A percentile compares a stretch with the other conserved stretches of the same genome.
phyloP scores from a whole-genome alignment of 1,140 invertebrate genomes.

The Hyles euphorbiae region DNA sequence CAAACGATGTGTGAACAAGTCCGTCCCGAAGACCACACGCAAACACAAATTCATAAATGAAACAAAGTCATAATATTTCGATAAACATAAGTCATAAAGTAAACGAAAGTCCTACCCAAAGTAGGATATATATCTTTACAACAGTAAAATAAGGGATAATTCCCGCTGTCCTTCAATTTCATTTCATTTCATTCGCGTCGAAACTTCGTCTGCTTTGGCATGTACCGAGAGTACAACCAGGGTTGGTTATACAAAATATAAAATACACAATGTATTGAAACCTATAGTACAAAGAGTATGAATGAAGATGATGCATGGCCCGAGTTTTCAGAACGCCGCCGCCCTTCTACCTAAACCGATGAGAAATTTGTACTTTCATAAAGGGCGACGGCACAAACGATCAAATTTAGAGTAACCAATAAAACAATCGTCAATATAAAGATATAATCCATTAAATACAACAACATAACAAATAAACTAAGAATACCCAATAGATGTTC shows the following conservation, averaged over 20 bases:
- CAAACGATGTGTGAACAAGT: slow-evolving; percentile 5
- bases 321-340: slow-evolving; percentile 53
- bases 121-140: slow-evolving; percentile 15
- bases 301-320: slow-evolving; percentile 42
- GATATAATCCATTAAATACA: slow-evolving; percentile 71
- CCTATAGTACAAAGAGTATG: slow-evolving; percentile 1
- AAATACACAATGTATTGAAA: slow-evolving; percentile 19
- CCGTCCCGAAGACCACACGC: slow-evolving; percentile 44
- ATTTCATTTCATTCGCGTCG: background rate
- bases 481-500: slow-evolving; percentile 29
- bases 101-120: slow-evolving; percentile 3
- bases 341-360: slow-evolving; percentile 54
- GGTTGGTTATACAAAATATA: slow-evolving; percentile 26
- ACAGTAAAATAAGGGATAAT: slow-evolving; percentile 18
- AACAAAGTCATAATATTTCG: slow-evolving; percentile 43
- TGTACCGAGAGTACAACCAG: slow-evolving; percentile 1
- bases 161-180: slow-evolving; percentile 7
- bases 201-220: background rate
- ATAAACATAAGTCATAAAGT: slow-evolving; percentile 43
- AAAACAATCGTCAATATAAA: slow-evolving; percentile 59
- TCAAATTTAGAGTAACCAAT: slow-evolving; percentile 20
- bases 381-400: slow-evolving; percentile 31
- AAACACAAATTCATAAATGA: slow-evolving; percentile 65
- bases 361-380: slow-evolving; percentile 69
- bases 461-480: slow-evolving; percentile 68